phyloP scores from a whole-genome alignment of 2,797 vertebrate genomes.

The Catharus ustulatus region DNA sequence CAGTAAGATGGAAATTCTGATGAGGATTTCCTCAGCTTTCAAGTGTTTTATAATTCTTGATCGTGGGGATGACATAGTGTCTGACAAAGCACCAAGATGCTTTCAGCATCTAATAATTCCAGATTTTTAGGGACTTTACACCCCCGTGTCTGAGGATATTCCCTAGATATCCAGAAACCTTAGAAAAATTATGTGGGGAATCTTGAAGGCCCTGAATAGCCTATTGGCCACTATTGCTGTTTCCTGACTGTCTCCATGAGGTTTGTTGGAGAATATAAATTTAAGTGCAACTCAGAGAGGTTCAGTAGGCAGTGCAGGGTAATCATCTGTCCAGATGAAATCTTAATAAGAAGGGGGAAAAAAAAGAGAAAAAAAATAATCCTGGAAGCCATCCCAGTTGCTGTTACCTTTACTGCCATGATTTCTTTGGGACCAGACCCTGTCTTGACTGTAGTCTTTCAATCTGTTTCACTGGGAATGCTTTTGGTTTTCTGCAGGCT shows the following conservation, averaged over 20 bases:
- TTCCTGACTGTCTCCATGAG: neutral
- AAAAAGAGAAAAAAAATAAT: neutral
- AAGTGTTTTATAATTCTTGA: neutral
- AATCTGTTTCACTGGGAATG: neutral
- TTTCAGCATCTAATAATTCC: neutral
- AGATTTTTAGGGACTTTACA: neutral
- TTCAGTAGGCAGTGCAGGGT: neutral
- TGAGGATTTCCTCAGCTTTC: neutral
- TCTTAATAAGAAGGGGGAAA: neutral
- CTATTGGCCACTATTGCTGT: neutral
- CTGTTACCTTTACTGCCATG: neutral
- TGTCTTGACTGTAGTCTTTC: neutral
- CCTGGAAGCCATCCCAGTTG: neutral
- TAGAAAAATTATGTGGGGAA: neutral
- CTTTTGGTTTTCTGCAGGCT: neutral
- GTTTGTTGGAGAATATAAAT: neutral
- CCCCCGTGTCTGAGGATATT: neutral
- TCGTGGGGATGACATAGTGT: fast-evolving
- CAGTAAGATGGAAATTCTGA: neutral
- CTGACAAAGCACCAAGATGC: neutral
- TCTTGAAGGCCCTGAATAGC: neutral
- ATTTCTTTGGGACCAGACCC: neutral
- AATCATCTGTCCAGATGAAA: neutral
- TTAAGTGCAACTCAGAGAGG: neutral
- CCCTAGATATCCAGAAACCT: neutral